Percentiles rank a stretch among this genome's conserved stretches.
Conservation (phyloP, 1,140 invertebrate genomes). For the Batillaria attramentaria region DNA sequence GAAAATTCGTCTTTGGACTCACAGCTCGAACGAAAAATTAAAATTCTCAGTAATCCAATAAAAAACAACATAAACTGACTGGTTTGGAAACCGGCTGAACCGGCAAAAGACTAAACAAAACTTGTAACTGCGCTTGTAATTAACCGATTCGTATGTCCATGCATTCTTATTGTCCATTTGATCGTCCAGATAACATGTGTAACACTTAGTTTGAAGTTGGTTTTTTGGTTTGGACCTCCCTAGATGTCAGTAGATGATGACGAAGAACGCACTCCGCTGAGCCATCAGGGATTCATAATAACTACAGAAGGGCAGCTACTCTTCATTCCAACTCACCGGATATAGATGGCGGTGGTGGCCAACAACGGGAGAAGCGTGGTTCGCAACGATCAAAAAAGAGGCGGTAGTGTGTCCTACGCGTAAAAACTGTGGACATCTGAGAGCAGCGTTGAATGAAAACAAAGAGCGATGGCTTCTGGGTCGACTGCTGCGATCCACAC, state of each 20-base stretch:
- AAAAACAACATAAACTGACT: too few species aligned
- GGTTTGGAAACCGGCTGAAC: too few species aligned
- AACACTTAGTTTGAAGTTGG: too few species aligned
- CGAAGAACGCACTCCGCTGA: not conserved
- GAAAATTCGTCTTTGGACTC: too few species aligned
- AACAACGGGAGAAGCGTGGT: slow-evolving; percentile 24
- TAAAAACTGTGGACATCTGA: not conserved
- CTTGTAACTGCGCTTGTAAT: not conserved
- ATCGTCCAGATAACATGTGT: not conserved
- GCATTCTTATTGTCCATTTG: not conserved
- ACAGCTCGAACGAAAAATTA: too few species aligned
- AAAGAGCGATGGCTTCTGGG: not conserved
- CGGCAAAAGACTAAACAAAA: too few species aligned
- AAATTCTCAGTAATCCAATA: too few species aligned
- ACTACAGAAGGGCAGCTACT: not conserved
- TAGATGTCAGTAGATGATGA: not conserved
- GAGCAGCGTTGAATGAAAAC: not conserved
- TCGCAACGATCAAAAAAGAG: slow-evolving; percentile 27
- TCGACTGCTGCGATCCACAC: slow-evolving; percentile 1
- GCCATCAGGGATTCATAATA: not conserved
- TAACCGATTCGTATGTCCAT: not conserved
- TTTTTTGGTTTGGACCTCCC: not conserved
- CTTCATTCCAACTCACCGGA: slow-evolving; percentile 2
- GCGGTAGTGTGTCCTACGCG: not conserved
- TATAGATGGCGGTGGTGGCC: slow-evolving; percentile 13